These are phyloP conservation scores for Galeopterus variegatus DNA, from an alignment of 2,113 vertebrate genomes.

Conservation along the genomic window DNA sequence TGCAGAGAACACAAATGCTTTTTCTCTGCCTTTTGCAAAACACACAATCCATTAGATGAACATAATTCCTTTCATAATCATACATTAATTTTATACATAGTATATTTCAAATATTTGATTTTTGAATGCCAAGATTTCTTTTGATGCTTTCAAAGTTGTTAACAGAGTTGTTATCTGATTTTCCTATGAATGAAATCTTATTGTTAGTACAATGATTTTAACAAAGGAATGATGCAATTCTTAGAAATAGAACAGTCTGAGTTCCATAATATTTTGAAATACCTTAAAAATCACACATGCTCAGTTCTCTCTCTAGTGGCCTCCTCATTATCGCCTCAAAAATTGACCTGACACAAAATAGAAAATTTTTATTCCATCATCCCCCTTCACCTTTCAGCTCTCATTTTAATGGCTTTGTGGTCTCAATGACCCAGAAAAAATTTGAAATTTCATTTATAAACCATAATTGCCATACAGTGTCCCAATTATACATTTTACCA, in stretches of 20 bases:
- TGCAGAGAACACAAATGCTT: neutral
- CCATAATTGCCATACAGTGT: neutral
- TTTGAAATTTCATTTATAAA: neutral
- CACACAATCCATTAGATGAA: neutral
- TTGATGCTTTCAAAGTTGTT: neutral
- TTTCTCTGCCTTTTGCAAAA: slow-evolving; percentile 21
- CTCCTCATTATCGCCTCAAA: neutral
- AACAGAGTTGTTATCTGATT: neutral
- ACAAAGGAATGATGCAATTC: slow-evolving; percentile 55
- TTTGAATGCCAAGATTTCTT: neutral
- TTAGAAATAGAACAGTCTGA: neutral
- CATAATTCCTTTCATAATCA: neutral
- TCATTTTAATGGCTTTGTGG: neutral
- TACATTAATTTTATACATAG: neutral
- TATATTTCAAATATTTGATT: neutral
- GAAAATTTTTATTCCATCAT: neutral
- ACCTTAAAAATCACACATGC: neutral
- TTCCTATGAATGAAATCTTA: neutral
- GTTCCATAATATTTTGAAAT: neutral
- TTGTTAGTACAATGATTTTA: slow-evolving; percentile 6
- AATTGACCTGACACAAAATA: neutral
- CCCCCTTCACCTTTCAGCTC: neutral
- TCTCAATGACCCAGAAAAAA: neutral
- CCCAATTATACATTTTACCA: neutral
- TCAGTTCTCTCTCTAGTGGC: neutral